Base-by-base conservation (phyloP, 2,888 invertebrate species). In the Himalopsyche anomala region DNA sequence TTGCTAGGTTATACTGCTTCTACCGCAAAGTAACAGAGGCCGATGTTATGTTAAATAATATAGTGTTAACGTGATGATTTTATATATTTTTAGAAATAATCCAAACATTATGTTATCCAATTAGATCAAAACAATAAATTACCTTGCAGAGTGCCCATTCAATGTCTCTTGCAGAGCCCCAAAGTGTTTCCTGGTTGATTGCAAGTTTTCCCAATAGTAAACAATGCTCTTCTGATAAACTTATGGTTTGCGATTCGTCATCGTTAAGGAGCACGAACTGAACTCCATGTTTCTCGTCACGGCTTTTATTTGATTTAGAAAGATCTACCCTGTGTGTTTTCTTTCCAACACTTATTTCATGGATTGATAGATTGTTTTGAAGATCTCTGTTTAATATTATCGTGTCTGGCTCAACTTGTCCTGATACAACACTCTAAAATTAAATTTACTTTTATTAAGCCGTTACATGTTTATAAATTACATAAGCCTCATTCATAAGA, bases 351-450 rank as follows among this genome's bases (percentile, higher is more conserved):
- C 90, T 90, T 11, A 91, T 91, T 55, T 91, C 91, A 15, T 91
- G 89, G 80, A 96, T 91, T 0, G 89, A 90, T 3, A 96, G 90
- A 3, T 91, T 89, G 28, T 92, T 92, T 19, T 93, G 91, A 89
- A 91, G 91, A 3, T 91, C 91, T 81, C 95, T 93, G 11, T 91
- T 91, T 5, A 97, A 90, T 17, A 93, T 92, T 85, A 96, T 93
- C 0, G 95, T 95, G 90, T 97, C 97, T 0, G 97, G 97, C 89
- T 97, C 97, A 1, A 95, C 94, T 80, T 93, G 91, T 0, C 96
- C 97, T 0, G 97, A 96, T 0, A 97, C 97, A 5, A 98, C 96
- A 87, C 95, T 95, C 96, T 97, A 91, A 83, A 91, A 90, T 85
- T 15, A 51, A 51, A 51, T 5, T 51, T 15, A 45, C 8, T 51